A percentile compares a stretch with the other conserved stretches of the same genome.
Evolutionary conservation across 2,888 invertebrate genomes (phyloP).

Genomic region (Masnerella sp.): DNA sequence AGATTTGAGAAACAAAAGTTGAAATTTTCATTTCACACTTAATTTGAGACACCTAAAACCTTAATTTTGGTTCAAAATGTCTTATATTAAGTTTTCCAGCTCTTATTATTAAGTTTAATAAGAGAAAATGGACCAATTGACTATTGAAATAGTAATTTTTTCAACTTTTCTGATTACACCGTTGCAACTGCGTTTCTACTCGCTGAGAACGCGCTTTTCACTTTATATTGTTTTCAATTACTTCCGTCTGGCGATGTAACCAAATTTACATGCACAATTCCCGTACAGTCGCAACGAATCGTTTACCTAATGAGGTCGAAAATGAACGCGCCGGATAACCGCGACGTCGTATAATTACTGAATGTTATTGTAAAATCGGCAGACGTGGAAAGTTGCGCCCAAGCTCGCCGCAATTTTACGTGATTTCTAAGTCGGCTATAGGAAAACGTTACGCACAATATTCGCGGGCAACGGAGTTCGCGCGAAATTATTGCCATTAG

Average conservation of each 20-base stretch:
- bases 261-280: constrained; percentile 41
- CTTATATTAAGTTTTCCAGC: too few relatives aligned
- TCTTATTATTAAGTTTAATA: too few relatives aligned
- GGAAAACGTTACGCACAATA: neutral
- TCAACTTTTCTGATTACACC: too few relatives aligned
- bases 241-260: constrained; percentile 46
- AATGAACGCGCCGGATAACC: constrained; percentile 1
- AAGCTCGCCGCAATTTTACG: neutral
- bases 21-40: neutral
- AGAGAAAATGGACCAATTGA: too few relatives aligned
- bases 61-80: constrained; percentile 12
- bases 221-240: constrained; percentile 54
- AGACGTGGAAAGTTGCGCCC: neutral
- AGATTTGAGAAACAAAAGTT: too few relatives aligned
- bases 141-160: too few relatives aligned
- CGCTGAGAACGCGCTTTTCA: constrained; percentile 30
- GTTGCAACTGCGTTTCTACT: constrained; percentile 13
- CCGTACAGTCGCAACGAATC: constrained; percentile 31
- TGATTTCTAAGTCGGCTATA: neutral
- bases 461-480: neutral
- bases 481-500: too few relatives aligned
- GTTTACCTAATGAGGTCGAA: constrained; percentile 28
- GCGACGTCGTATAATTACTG: neutral
- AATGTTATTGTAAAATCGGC: neutral
- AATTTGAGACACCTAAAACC: constrained; percentile 9